Conservation (phyloP, 2,113 vertebrate genomes). For the Platycercus adscitus region DNA sequence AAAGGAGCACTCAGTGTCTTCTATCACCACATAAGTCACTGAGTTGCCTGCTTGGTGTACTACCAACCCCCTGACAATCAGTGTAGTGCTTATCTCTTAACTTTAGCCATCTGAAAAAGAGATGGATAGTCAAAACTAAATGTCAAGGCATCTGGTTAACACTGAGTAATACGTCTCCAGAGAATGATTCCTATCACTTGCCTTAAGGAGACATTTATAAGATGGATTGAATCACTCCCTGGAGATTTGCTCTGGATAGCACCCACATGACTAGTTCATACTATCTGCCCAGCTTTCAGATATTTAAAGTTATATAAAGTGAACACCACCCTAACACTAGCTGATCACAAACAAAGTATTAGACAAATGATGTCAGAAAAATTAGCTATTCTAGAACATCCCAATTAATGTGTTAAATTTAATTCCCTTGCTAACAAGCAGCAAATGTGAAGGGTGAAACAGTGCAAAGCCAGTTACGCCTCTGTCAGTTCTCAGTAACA, state of each 20-base stretch:
- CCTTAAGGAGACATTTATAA: not conserved
- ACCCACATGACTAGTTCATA: not conserved
- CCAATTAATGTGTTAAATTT: not conserved
- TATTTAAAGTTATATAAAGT: not conserved
- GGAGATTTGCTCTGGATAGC: not conserved
- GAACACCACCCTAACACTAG: not conserved
- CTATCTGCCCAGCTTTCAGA: not conserved
- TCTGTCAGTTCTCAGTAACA: not conserved
- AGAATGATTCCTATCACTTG: not conserved
- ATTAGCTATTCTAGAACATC: not conserved
- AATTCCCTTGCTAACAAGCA: not conserved
- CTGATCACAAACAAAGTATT: not conserved
- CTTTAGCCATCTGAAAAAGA: not conserved
- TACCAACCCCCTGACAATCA: not conserved
- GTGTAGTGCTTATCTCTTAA: not conserved
- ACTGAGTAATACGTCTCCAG: not conserved
- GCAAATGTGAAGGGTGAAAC: not conserved
- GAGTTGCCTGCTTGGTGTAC: not conserved
- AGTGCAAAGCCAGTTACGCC: not conserved
- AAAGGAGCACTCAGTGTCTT: not conserved
- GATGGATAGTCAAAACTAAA: not conserved
- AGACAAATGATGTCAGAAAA: not conserved
- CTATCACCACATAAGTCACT: not conserved
- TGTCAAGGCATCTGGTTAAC: conserved; percentile 12
- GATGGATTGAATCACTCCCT: not conserved